Percentiles rank a stretch among this genome's conserved stretches.
These are phyloP conservation scores for Amphilophus citrinellus DNA, from an alignment of 2,113 vertebrate genomes.

Conservation along the genomic window DNA sequence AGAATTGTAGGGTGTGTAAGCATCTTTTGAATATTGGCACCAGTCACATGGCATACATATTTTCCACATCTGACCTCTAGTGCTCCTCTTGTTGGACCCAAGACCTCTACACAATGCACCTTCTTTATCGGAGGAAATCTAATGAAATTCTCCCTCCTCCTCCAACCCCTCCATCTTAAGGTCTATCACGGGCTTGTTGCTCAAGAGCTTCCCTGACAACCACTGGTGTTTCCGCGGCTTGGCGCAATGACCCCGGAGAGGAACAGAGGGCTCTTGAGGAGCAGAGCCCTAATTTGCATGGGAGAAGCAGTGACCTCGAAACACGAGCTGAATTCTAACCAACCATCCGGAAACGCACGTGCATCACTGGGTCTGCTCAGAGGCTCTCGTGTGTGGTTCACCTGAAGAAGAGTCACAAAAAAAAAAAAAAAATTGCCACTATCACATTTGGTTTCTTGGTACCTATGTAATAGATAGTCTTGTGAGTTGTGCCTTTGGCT, in stretches of 20 bases:
- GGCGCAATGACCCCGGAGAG: conserved; percentile 66
- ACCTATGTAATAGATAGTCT: not conserved
- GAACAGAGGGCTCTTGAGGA: conserved; percentile 83
- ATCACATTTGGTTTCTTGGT: not conserved
- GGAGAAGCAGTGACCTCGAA: conserved; percentile 64
- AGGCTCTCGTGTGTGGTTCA: not conserved
- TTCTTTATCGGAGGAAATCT: conserved; percentile 73
- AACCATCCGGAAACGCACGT: conserved; percentile 29
- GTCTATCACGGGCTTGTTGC: conserved; percentile 71
- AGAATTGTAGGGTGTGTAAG: conserved; percentile 22
- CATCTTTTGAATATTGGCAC: conserved; percentile 60
- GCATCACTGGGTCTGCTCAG: conserved; percentile 1
- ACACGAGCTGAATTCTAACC: conserved; percentile 71
- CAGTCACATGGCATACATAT: conserved; percentile 69
- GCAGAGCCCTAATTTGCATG: conserved; percentile 76
- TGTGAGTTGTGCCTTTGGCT: conserved; percentile 29
- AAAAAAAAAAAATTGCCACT: not conserved
- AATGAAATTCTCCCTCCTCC: conserved; percentile 76
- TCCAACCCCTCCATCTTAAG: conserved; percentile 35
- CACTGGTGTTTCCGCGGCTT: conserved; percentile 74
- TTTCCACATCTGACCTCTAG: conserved; percentile 71
- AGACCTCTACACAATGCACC: conserved; percentile 72
- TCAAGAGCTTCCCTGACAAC: conserved; percentile 82
- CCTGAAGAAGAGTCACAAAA: conserved; percentile 28
- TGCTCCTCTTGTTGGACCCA: conserved; percentile 35